Percentiles rank a stretch among this genome's conserved stretches.
phyloP scores from a whole-genome alignment of 2,113 vertebrate genomes.

The Siniperca chuatsi region DNA sequence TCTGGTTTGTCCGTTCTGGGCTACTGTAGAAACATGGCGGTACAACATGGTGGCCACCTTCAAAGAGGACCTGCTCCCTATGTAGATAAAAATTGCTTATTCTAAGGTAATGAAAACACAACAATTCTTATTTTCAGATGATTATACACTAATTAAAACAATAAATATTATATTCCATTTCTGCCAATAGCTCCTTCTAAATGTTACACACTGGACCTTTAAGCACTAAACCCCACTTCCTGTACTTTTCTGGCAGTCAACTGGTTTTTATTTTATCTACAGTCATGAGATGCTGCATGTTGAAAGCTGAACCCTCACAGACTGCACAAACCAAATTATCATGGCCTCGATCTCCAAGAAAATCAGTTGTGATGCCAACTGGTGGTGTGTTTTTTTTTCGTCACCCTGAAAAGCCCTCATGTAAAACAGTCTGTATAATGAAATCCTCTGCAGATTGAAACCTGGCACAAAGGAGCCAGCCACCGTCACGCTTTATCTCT shows the following conservation, averaged over 20 bases:
- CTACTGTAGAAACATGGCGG: too few species aligned
- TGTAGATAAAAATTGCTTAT: too few species aligned
- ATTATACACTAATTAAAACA: too few species aligned
- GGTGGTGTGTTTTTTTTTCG: background rate
- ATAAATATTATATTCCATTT: too few species aligned
- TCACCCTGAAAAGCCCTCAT: background rate
- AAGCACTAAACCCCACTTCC: background rate
- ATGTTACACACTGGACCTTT: too few species aligned
- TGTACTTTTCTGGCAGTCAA: background rate
- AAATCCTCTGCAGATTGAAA: background rate
- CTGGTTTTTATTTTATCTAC: background rate
- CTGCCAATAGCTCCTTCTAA: too few species aligned
- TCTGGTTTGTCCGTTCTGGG: too few species aligned
- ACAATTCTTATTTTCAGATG: too few species aligned
- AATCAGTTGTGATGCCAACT: slow-evolving; percentile 6
- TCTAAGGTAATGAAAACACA: too few species aligned
- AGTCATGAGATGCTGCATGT: background rate
- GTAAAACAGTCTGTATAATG: background rate
- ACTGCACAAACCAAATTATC: background rate
- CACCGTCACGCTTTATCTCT: slow-evolving; percentile 16
- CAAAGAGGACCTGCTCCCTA: too few species aligned
- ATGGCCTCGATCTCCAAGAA: background rate
- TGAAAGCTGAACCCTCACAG: background rate
- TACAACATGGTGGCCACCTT: too few species aligned
- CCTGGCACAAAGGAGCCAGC: slow-evolving; percentile 5